Percentiles rank a stretch among this genome's conserved stretches.
These are phyloP conservation scores for Oenanthe oenanthe DNA, from an alignment of 2,113 vertebrate genomes.

Conservation along the genomic window DNA sequence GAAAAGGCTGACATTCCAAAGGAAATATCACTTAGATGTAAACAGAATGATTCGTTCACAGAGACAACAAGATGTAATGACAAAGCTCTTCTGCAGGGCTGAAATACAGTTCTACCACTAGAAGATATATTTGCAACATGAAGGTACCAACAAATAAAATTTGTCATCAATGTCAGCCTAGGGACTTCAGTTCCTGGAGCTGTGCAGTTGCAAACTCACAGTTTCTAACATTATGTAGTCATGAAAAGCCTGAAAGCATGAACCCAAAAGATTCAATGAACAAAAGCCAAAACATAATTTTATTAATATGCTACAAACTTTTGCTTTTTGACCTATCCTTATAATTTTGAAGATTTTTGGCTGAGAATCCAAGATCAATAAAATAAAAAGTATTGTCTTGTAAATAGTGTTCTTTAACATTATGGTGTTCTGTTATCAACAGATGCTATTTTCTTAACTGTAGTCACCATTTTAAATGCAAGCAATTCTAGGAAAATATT, in stretches of 20 bases:
- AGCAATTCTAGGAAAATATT: background rate
- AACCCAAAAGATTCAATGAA: background rate
- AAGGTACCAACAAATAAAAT: background rate
- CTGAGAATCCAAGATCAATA: background rate
- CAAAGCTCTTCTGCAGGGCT: background rate
- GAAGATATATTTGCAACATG: background rate
- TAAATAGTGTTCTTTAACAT: background rate
- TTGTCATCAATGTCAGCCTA: rapidly evolving
- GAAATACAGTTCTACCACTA: background rate
- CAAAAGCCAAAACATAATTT: background rate
- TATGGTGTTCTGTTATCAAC: background rate
- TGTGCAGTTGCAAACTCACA: background rate
- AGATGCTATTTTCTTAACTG: background rate
- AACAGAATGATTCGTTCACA: background rate
- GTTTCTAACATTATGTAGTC: background rate
- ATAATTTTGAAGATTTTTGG: background rate
- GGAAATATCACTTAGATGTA: background rate
- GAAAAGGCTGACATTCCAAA: background rate
- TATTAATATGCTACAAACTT: background rate
- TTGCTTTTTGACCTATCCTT: background rate
- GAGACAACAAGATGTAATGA: background rate
- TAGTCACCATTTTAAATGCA: background rate
- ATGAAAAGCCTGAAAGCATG: background rate
- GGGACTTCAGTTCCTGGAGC: background rate
- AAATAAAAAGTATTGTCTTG: background rate